Base-by-base conservation (phyloP, 2,797 vertebrate species). In the Pangasius djambal region DNA sequence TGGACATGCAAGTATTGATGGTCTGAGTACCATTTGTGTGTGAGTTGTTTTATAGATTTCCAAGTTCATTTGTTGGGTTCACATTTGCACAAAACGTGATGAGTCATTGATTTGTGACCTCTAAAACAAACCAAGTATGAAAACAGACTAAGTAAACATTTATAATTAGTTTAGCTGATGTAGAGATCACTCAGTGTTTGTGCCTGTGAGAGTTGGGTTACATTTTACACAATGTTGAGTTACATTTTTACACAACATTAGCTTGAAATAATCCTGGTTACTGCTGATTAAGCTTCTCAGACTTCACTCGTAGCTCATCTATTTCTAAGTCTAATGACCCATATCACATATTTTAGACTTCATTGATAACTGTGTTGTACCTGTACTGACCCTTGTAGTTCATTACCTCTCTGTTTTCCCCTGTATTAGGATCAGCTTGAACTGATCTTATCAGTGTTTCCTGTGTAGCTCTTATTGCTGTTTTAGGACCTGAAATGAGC, bases 251-350 rank as follows among this genome's bases (percentile, higher is more conserved):
- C 16, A 77, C 15, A 2, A 31, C 50, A 74, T 86, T 40, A 74
- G 10, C 20, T 61, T 86, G 18, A 87, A 87, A 78, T 48, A 78
- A n/a, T 20, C 40, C 28, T 78, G 59, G 28, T 63, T 50, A 77
- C 37, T 63, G 70, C 31, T 74, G 85, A 84, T 69, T 86, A 55
- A 37, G 57, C 9, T 79, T 78, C 37, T 79, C 40, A 79, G 40
- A 52, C 44, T 28, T 34, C 72, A 7, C n/a, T 65, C n/a, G 50
- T 34, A 87, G 59, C 40, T 78, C 40, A 79, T 65, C 59, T 59
- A 34, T 28, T 65, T n/a, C 16, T 31, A 70, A 18, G 6, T 25
- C 3, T 25, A 7, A 18, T 50, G 16, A 74, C 48, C 55, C 3
- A 61, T 5, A 57, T 22, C 55, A 57, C n/a, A 52, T 34, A 22